A percentile compares a stretch with the other conserved stretches of the same genome.
Evolutionary conservation across 2,797 vertebrate genomes (phyloP).

Genomic region (Synaphobranchus kaupii): DNA sequence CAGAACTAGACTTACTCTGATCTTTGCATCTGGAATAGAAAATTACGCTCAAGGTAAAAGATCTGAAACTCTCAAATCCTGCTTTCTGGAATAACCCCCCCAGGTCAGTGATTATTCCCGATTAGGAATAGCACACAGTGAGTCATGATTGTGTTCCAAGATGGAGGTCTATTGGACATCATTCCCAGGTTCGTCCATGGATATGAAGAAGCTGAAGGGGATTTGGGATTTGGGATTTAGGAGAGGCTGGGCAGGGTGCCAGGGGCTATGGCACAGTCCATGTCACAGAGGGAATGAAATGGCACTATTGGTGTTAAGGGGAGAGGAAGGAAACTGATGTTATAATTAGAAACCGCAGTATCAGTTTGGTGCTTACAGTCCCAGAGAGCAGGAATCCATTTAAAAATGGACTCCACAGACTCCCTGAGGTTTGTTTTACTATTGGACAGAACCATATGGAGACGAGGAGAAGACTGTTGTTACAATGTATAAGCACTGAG

Average conservation of each 20-base stretch:
- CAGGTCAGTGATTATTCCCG: neutral
- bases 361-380: neutral
- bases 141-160: neutral
- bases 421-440: neutral
- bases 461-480: neutral
- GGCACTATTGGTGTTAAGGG: neutral
- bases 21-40: no score
- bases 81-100: no score
- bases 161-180: neutral
- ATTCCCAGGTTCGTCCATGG: neutral
- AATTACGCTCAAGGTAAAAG: no score
- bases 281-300: neutral
- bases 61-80: no score
- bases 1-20: no score
- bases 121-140: neutral
- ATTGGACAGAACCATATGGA: neutral
- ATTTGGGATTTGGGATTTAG: neutral
- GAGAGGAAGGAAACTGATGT: neutral
- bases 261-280: neutral
- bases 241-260: neutral
- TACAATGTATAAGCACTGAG: neutral
- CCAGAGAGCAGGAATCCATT: neutral
- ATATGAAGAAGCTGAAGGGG: neutral
- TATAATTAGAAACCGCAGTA: neutral
- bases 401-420: neutral